A percentile compares a stretch with the other conserved stretches of the same genome.
Evolutionary conservation across 2,888 invertebrate species (phyloP).

Genomic region (Homarus gammarus): DNA sequence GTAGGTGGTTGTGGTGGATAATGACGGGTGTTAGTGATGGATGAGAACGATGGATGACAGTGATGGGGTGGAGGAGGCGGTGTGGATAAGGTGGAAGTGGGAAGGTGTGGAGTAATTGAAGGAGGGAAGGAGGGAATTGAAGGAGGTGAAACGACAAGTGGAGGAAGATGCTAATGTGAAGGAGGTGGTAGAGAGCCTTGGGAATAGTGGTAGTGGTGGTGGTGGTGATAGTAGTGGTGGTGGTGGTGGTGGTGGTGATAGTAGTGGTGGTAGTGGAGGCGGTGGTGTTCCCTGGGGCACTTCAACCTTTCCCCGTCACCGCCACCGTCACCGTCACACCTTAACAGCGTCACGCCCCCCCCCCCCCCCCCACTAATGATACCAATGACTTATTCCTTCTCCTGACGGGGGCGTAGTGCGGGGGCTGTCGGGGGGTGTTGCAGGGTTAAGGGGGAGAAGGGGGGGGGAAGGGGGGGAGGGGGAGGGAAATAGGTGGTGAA

Average conservation of each 20-base stretch:
- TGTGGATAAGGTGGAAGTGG: background rate
- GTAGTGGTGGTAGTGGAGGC: background rate
- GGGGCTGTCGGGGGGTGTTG: background rate
- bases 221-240: no score
- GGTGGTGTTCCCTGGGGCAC: background rate
- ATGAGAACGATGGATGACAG: background rate
- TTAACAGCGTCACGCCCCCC: background rate
- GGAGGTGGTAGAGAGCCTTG: background rate
- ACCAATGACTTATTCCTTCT: conserved; percentile 17
- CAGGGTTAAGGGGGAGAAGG: background rate
- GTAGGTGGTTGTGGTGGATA: no score
- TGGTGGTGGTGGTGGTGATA: no score
- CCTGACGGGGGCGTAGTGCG: background rate
- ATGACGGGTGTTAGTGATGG: background rate
- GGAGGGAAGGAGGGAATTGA: background rate
- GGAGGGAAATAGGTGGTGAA: background rate
- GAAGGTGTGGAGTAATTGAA: background rate
- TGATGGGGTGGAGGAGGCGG: background rate
- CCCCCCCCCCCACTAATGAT: background rate
- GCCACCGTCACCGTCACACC: background rate
- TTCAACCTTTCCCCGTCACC: background rate
- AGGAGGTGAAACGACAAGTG: background rate
- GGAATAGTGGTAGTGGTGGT: background rate
- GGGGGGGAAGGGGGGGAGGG: background rate
- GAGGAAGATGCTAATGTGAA: no score